Evolutionary conservation across 2,797 vertebrate species (phyloP).

Genomic region (Halcyon chelicuti): DNA sequence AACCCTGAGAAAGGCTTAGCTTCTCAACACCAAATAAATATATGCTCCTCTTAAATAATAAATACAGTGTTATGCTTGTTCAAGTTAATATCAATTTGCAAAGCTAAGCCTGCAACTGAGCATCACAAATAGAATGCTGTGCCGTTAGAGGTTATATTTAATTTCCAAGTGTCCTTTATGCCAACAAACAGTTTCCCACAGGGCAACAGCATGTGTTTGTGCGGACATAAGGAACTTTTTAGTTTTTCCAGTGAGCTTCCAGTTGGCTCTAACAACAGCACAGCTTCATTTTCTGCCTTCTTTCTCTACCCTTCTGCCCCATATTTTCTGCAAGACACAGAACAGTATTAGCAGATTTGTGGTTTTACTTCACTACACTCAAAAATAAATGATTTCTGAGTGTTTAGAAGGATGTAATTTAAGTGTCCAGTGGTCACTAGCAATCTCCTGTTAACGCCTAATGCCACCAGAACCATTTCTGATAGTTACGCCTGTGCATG

Average conservation of each 20-base stretch:
- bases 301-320: neutral
- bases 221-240: conserved; percentile 27
- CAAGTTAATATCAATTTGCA: conserved; percentile 2
- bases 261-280: conserved; percentile 16
- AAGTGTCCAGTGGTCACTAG: neutral
- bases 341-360: neutral
- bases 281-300: conserved; percentile 1
- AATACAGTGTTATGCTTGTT: neutral
- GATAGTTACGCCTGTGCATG: neutral
- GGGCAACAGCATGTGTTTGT: neutral
- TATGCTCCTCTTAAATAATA: conserved; percentile 11
- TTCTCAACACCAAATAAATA: conserved; percentile 48
- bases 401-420: neutral
- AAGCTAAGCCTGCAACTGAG: conserved; percentile 10
- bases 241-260: neutral
- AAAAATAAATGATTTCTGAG: neutral
- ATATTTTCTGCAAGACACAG: neutral
- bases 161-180: conserved; percentile 18
- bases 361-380: neutral
- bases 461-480: neutral
- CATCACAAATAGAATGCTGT: neutral
- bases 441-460: neutral
- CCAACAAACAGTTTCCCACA: conserved; percentile 54
- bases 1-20: neutral
- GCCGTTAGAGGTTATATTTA: neutral